Conservation (phyloP, 2,113 vertebrate genomes). For the Leptocoma aspasia region DNA sequence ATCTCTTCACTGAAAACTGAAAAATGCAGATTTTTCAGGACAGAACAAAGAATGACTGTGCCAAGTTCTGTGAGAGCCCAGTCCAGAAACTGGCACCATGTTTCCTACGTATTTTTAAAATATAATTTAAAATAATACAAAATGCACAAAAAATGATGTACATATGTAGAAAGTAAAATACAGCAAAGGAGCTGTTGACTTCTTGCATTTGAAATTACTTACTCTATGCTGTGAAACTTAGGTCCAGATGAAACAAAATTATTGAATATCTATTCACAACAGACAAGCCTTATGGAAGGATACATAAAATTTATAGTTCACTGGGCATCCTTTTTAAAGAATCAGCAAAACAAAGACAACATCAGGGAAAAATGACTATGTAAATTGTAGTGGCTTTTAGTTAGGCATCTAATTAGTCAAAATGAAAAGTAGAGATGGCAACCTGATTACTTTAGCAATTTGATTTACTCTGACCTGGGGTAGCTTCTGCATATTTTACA, state of each 20-base stretch:
- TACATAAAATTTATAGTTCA: not conserved
- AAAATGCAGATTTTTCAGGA: not conserved
- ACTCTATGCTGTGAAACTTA: not conserved
- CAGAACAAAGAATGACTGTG: not conserved
- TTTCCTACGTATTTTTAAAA: not conserved
- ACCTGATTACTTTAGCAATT: not conserved
- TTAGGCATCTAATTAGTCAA: constrained; percentile 50
- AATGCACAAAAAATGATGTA: not conserved
- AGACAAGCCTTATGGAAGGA: not conserved
- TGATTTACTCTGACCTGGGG: constrained; percentile 19
- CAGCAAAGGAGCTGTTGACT: not conserved
- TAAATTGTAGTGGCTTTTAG: not conserved
- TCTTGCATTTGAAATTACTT: not conserved
- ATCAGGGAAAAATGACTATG: not conserved
- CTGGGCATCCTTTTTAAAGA: not conserved
- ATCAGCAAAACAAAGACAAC: not conserved
- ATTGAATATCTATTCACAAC: not conserved
- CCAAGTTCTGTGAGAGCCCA: not conserved
- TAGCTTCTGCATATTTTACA: not conserved
- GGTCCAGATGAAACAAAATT: not conserved
- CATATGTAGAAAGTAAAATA: not conserved
- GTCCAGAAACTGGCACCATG: not conserved
- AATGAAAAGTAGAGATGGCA: constrained; percentile 17
- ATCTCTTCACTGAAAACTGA: not conserved
- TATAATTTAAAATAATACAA: not conserved